A percentile compares a stretch with the other conserved stretches of the same genome.
phyloP scores from a whole-genome alignment of 2,888 invertebrate species.

The Cybosia mesomella region DNA sequence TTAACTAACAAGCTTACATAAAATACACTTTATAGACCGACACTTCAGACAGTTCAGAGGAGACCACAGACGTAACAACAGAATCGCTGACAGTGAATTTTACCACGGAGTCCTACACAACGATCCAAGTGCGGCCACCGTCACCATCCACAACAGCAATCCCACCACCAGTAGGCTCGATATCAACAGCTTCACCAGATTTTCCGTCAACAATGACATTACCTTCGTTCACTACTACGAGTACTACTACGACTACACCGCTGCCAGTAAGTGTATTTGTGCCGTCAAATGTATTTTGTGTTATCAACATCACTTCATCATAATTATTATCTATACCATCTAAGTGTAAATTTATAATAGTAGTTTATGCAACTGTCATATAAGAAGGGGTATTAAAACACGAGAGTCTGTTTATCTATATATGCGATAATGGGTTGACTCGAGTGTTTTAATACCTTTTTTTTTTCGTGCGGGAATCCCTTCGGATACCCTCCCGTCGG shows the following conservation, averaged over 20 bases:
- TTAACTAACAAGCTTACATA: constrained; percentile 4
- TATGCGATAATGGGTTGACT: too few relatives aligned
- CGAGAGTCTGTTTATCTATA: too few relatives aligned
- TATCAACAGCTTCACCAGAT: constrained; percentile 7
- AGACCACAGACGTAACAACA: not conserved
- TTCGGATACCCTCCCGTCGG: too few relatives aligned
- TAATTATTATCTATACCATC: not conserved
- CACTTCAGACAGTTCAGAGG: not conserved
- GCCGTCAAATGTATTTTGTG: not conserved
- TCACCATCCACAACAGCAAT: not conserved
- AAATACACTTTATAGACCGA: constrained; percentile 2
- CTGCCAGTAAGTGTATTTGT: constrained; percentile 11
- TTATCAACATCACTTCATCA: not conserved
- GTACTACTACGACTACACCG: constrained; percentile 12
- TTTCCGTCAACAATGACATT: constrained; percentile 1
- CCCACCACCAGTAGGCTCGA: constrained; percentile 4
- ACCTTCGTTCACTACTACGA: not conserved
- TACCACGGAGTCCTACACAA: not conserved
- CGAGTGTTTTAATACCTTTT: too few relatives aligned
- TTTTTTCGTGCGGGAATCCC: too few relatives aligned
- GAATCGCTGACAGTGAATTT: not conserved
- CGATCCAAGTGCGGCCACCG: not conserved
- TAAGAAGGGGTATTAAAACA: too few relatives aligned
- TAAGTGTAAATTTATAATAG: not conserved
- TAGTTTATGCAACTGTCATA: too few relatives aligned